A percentile compares a stretch with the other conserved stretches of the same genome.
Conservation (phyloP, 2,113 vertebrate species). For the Hippocampus zosterae region DNA sequence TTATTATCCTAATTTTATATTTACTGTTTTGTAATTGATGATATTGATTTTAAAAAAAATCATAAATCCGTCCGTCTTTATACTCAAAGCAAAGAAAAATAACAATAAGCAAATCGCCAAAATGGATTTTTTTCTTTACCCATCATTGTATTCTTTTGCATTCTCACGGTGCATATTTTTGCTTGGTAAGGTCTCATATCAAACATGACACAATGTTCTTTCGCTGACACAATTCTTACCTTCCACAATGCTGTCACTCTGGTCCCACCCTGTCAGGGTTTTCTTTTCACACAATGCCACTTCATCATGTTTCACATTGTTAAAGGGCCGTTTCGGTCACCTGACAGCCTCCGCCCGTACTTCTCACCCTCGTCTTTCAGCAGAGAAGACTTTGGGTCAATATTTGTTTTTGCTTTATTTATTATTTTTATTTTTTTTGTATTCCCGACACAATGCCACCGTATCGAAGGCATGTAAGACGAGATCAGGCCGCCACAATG, state of each 20-base stretch:
- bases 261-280: background rate
- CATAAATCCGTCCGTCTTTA: too few species aligned
- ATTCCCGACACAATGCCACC: constrained; percentile 15
- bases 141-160: background rate
- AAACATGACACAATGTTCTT: background rate
- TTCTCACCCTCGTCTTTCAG: constrained; percentile 28
- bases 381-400: background rate
- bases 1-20: background rate
- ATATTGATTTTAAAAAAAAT: too few species aligned
- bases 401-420: constrained; percentile 1
- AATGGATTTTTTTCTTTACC: background rate
- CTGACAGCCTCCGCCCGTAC: background rate
- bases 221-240: background rate
- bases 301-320: constrained; percentile 1
- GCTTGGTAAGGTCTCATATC: background rate
- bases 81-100: background rate
- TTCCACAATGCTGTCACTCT: background rate
- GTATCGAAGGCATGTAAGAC: constrained; percentile 9
- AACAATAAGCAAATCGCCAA: background rate
- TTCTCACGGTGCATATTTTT: background rate
- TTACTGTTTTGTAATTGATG: too few species aligned
- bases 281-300: background rate
- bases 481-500: constrained; percentile 19
- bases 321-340: constrained; percentile 21
- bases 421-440: background rate